A percentile compares a stretch with the other conserved stretches of the same genome.
Evolutionary conservation across 2,888 invertebrate species (phyloP).

Genomic region (Creontiades dilutus): DNA sequence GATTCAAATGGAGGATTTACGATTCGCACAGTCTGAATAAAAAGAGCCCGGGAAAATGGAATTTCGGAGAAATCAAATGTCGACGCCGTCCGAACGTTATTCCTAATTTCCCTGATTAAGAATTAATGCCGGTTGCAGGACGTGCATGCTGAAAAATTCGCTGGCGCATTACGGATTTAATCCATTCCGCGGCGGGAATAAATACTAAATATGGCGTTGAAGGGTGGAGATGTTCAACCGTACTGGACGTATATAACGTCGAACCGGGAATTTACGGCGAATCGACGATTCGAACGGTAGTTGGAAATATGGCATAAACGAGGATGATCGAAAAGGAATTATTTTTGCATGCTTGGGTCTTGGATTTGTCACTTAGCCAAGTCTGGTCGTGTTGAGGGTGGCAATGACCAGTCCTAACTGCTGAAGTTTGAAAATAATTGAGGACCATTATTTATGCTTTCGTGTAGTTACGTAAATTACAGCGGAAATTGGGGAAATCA

Average conservation of each 20-base stretch:
- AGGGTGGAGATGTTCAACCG: neutral
- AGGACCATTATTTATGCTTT: too few species aligned
- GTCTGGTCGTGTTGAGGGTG: neutral
- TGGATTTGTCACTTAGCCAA: neutral
- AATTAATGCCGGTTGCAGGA: neutral
- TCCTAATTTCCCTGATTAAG: slow-evolving; percentile 7
- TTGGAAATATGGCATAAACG: neutral
- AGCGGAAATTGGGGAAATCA: too few species aligned
- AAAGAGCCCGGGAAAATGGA: slow-evolving; percentile 4
- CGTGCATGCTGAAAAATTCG: slow-evolving; percentile 13
- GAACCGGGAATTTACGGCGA: neutral
- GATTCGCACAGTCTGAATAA: neutral
- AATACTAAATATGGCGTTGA: neutral
- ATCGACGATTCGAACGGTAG: neutral
- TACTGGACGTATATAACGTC: neutral
- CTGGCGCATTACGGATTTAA: neutral
- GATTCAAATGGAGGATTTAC: neutral
- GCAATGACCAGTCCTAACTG: too few species aligned
- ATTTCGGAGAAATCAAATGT: slow-evolving; percentile 1
- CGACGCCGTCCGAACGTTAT: neutral
- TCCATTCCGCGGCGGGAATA: neutral
- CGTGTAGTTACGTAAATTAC: too few species aligned
- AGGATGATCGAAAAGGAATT: neutral
- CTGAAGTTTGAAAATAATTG: too few species aligned
- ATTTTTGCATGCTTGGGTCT: neutral